Conservation (phyloP, 2,113 vertebrate species). For the Cricetomys ansorgei region DNA sequence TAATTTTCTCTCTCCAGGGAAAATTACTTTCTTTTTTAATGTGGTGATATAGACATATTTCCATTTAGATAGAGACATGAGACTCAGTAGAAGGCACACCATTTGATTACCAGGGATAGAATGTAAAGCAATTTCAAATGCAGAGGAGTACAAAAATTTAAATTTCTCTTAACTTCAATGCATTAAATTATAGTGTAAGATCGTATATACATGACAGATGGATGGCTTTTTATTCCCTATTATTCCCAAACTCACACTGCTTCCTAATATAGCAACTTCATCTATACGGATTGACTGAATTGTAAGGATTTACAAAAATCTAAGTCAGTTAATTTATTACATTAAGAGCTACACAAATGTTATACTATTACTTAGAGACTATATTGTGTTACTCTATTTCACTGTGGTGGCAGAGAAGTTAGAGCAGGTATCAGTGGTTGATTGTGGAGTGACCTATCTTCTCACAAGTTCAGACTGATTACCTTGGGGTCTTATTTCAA, state of each 20-base stretch:
- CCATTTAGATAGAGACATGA: neutral
- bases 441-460: neutral
- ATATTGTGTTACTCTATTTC: slow-evolving; percentile 4
- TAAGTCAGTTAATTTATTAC: slow-evolving; percentile 35
- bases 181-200: neutral
- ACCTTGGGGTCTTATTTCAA: neutral
- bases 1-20: neutral
- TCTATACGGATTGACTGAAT: slow-evolving; percentile 15
- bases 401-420: neutral
- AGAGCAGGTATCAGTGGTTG: neutral
- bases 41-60: neutral
- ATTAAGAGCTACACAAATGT: slow-evolving; percentile 48
- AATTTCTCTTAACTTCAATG: neutral
- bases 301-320: neutral
- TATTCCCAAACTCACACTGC: neutral
- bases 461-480: neutral
- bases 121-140: neutral
- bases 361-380: neutral
- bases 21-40: neutral
- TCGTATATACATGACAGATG: neutral
- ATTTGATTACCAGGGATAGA: neutral
- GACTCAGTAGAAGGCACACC: neutral
- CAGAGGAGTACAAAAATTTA: neutral
- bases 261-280: neutral
- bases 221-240: neutral